A percentile compares a stretch with the other conserved stretches of the same genome.
These are phyloP conservation scores for Parnassius smintheus DNA, from an alignment of 2,888 invertebrate genomes.

Conservation along the genomic window DNA sequence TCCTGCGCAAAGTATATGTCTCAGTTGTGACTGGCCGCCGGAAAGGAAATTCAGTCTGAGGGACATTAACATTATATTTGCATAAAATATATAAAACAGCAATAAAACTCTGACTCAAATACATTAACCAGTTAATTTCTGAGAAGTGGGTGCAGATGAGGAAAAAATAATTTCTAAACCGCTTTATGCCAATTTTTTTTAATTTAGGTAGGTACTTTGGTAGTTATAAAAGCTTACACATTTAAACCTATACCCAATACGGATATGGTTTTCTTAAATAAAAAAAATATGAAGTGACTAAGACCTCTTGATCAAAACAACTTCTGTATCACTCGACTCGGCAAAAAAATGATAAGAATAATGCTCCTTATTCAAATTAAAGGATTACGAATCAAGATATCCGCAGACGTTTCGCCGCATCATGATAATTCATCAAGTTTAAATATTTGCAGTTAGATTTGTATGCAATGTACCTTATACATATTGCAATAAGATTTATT, in stretches of 20 bases:
- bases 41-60: no score
- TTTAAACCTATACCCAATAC: slow-evolving; percentile 18
- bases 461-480: slow-evolving; percentile 1
- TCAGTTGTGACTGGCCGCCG: no score
- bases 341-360: slow-evolving; percentile 19
- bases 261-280: background rate
- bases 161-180: slow-evolving; percentile 18
- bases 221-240: slow-evolving; percentile 6
- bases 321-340: slow-evolving; percentile 21
- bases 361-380: slow-evolving; percentile 26
- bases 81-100: slow-evolving; percentile 4
- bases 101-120: slow-evolving; percentile 18
- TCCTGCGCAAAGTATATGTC: no score
- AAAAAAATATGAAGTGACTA: slow-evolving; percentile 13
- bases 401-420: slow-evolving; percentile 20
- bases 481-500: background rate
- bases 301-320: slow-evolving; percentile 22
- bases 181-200: slow-evolving; percentile 6
- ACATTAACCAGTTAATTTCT: slow-evolving; percentile 8
- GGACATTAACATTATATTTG: background rate
- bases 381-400: slow-evolving; percentile 28
- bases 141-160: slow-evolving; percentile 10
- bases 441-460: background rate
- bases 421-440: slow-evolving; percentile 14
- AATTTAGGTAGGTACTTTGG: background rate